These are phyloP conservation scores for Parapristionchus giblindavisi DNA, from an alignment of 2,888 invertebrate species.

Conservation along the genomic window DNA sequence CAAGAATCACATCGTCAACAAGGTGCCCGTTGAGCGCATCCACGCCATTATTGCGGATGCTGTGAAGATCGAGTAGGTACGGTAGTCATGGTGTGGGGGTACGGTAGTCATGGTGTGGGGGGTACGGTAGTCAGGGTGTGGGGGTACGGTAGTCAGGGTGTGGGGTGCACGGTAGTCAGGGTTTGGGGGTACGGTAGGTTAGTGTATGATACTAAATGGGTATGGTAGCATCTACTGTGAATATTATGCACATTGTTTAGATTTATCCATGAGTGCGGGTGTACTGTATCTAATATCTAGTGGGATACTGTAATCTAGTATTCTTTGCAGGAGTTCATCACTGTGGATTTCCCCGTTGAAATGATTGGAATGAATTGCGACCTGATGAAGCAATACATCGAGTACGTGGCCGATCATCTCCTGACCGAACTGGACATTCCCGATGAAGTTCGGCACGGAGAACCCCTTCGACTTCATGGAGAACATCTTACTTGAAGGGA, in stretches of 20 bases:
- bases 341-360: constrained; percentile 90
- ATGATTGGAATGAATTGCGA: constrained; percentile 97
- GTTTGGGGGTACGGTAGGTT: too few species aligned
- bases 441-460: too few species aligned
- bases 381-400: constrained; percentile 95
- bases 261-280: too few species aligned
- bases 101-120: too few species aligned
- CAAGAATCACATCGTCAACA: constrained; percentile 84
- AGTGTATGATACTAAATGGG: too few species aligned
- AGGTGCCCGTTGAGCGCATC: constrained; percentile 82
- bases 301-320: neutral
- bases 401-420: constrained; percentile 96
- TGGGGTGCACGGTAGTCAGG: too few species aligned
- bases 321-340: constrained; percentile 86
- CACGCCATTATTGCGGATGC: constrained; percentile 88
- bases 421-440: constrained; percentile 86
- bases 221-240: too few species aligned
- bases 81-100: too few species aligned
- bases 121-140: too few species aligned
- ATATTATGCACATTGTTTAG: too few species aligned
- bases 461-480: constrained; percentile 99
- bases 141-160: neutral
- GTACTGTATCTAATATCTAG: neutral
- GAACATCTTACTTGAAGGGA: constrained; percentile 96
- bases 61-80: constrained; percentile 83